Percentiles rank a stretch among this genome's conserved stretches.
Evolutionary conservation across 2,113 vertebrate species (phyloP).

Genomic region (Aleadryas rufinucha): DNA sequence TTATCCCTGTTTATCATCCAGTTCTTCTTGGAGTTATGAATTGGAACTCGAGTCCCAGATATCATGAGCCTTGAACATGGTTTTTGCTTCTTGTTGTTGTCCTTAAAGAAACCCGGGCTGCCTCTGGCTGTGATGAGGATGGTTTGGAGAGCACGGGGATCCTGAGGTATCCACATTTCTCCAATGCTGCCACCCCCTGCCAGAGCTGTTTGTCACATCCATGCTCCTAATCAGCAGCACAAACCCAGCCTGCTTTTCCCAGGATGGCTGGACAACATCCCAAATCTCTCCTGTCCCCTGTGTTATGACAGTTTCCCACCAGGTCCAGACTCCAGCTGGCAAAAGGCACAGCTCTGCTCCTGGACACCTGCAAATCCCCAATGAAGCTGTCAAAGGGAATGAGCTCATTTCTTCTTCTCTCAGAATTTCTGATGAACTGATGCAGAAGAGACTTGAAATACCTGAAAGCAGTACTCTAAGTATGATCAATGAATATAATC

Average conservation of each 20-base stretch:
- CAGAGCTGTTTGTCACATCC: not conserved
- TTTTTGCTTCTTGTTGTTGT: not conserved
- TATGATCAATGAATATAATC: not conserved
- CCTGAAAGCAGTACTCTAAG: not conserved
- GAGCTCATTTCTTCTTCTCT: not conserved
- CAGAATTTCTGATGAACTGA: not conserved
- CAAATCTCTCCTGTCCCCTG: not conserved
- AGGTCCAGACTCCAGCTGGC: not conserved
- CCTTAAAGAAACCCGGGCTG: not conserved
- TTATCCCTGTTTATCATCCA: not conserved
- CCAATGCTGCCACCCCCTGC: accelerated
- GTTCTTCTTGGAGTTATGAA: not conserved
- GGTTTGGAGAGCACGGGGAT: accelerated
- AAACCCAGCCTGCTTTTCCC: not conserved
- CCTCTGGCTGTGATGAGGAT: not conserved
- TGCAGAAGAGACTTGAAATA: not conserved
- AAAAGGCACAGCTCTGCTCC: not conserved
- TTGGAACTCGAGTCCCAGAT: not conserved
- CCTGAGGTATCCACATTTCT: not conserved
- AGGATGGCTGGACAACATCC: not conserved
- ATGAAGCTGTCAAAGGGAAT: not conserved
- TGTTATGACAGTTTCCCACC: not conserved
- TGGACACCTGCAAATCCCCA: not conserved
- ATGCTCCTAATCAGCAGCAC: accelerated
- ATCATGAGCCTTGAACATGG: not conserved